Percentiles rank a stretch among this genome's conserved stretches.
phyloP scores from a whole-genome alignment of 2,888 invertebrate species.

The Argyresthia goedartella region DNA sequence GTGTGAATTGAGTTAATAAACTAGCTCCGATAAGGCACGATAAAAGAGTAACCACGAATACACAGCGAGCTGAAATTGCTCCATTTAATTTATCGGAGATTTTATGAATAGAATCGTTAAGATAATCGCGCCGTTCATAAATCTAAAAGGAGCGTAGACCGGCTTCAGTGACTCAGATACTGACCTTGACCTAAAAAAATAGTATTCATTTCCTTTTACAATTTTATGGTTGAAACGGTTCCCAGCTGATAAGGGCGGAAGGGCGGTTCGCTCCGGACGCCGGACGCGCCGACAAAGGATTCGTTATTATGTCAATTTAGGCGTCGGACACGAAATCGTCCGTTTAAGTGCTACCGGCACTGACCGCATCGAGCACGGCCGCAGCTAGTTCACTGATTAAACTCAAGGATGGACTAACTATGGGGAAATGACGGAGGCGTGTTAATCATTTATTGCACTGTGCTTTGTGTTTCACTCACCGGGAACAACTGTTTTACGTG shows the following conservation, averaged over 20 bases:
- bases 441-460: background rate
- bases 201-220: background rate
- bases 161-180: background rate
- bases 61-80: background rate
- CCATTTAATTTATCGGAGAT: background rate
- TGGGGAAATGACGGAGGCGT: background rate
- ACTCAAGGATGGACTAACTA: background rate
- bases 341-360: background rate
- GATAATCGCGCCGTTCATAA: background rate
- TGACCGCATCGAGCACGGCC: background rate
- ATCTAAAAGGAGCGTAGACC: background rate
- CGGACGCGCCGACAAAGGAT: constrained; percentile 39
- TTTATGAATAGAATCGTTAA: background rate
- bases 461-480: background rate
- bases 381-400: background rate
- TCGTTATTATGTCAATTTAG: constrained; percentile 48
- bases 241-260: constrained; percentile 55
- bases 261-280: constrained; percentile 31
- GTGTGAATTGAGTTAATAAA: constrained; percentile 1
- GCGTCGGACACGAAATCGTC: constrained; percentile 7
- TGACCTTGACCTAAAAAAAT: constrained; percentile 1
- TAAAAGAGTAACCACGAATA: background rate
- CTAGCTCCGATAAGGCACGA: background rate
- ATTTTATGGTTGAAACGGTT: constrained; percentile 29
- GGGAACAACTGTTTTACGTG: too few relatives aligned